A percentile compares a stretch with the other conserved stretches of the same genome.
Conservation (phyloP, 2,113 vertebrate species). For the Tragelaphus strepsiceros region DNA sequence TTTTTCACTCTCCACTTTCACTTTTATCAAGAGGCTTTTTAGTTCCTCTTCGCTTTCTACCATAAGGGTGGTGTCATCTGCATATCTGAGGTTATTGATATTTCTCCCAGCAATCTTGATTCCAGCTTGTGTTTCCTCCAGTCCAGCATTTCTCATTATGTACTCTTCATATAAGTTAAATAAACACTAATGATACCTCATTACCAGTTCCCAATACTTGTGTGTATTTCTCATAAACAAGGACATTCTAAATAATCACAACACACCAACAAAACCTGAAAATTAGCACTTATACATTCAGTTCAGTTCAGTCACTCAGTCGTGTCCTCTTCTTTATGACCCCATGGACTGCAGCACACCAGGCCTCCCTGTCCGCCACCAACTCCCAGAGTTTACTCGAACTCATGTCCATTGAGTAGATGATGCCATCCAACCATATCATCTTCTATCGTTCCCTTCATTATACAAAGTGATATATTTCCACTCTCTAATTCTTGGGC, state of each 20-base stretch:
- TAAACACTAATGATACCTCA: not conserved
- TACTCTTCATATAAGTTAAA: too few relatives aligned
- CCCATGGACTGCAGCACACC: not conserved
- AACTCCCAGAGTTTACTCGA: not conserved
- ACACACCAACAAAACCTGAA: not conserved
- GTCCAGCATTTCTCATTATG: too few relatives aligned
- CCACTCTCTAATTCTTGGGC: not conserved
- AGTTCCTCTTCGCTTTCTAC: too few relatives aligned
- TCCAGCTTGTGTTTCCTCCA: too few relatives aligned
- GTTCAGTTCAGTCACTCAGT: not conserved
- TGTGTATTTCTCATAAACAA: not conserved
- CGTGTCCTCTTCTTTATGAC: rapidly evolving
- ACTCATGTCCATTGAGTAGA: not conserved
- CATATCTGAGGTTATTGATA: too few relatives aligned
- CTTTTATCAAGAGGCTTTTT: too few relatives aligned
- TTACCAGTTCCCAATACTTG: not conserved
- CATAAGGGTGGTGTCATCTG: too few relatives aligned
- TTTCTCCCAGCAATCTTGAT: too few relatives aligned
- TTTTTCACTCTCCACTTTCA: too few relatives aligned
- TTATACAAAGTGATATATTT: not conserved
- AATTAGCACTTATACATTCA: not conserved
- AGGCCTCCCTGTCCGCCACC: not conserved
- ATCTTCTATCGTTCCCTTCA: not conserved
- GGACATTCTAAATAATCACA: not conserved
- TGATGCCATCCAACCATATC: not conserved